Evolutionary conservation across 1,140 invertebrate genomes (phyloP).

Genomic region (Leptonema lineaticorne): DNA sequence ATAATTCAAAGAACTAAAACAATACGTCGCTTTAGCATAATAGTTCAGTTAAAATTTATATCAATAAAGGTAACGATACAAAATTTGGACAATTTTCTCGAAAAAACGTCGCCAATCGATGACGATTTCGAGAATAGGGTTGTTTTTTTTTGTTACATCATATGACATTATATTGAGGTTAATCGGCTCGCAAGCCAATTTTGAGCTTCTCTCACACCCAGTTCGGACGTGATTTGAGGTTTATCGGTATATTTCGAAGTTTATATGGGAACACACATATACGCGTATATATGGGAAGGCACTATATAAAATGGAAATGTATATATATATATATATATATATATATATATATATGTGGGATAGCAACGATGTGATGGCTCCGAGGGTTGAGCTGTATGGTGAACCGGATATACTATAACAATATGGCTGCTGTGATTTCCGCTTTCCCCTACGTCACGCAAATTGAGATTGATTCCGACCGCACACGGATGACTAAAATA

Average conservation of each 20-base stretch:
- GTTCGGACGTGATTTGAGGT: constrained; percentile 2
- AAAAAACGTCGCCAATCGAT: too few relatives aligned
- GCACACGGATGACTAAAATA: neutral
- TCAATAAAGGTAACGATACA: too few relatives aligned
- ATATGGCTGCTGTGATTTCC: constrained; percentile 30
- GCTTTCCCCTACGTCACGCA: constrained; percentile 32
- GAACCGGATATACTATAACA: constrained; percentile 34
- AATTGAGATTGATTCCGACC: constrained; percentile 38
- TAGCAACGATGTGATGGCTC: constrained; percentile 12
- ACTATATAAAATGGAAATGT: too few relatives aligned
- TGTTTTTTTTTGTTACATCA: neutral
- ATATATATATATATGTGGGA: too few relatives aligned
- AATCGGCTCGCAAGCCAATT: neutral
- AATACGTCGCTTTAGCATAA: too few relatives aligned
- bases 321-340: too few relatives aligned
- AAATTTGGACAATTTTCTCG: too few relatives aligned
- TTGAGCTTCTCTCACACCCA: neutral
- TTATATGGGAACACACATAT: neutral
- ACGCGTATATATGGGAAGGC: too few relatives aligned
- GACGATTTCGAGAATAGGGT: neutral
- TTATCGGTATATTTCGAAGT: neutral
- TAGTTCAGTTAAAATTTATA: too few relatives aligned
- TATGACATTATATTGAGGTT: neutral
- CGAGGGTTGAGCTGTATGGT: constrained; percentile 4
- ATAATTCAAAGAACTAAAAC: too few relatives aligned